Evolutionary conservation across 2,888 invertebrate genomes (phyloP), one percentile per base, ranked within the genome.

Genomic region (Lasioglossum pauxillum): DNA sequence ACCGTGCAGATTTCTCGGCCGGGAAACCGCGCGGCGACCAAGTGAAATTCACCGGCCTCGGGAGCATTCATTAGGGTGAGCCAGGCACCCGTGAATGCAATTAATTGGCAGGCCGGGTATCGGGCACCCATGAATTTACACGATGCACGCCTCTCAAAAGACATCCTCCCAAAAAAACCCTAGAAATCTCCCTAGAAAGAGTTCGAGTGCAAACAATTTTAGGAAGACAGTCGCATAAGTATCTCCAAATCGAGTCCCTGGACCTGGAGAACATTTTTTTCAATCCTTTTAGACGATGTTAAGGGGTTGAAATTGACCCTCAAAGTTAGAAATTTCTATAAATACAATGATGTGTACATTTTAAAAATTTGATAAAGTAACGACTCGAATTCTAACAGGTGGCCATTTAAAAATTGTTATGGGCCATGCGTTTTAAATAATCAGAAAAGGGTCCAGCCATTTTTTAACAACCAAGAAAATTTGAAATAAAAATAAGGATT

Each of bases 31-130:
- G 23, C n/a, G 16, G 64, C 31, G 23, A 23, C 64, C 79, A 72
- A 77, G 71, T 49, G 44, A 72, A 72, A 53, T 69, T 75, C 72
- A 35, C 27, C 71, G 44, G 77, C 80, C 35, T 41, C 84, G 86
- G 69, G 85, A 87, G 81, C 90, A 78, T 89, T 90, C 90, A 82
- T 90, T 83, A 90, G 80, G 71, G 82, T 46, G 49, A 35, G 16
- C 27, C 60, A 57, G 60, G 46, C 78, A 67, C 49, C 35, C 35
- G 73, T 74, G 83, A 85, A 89, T 83, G 83, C 85, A 78, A 88
- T 91, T 91, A 90, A 88, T 85, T 81, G 86, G 78, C 64, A 79
- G 76, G 72, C 49, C 31, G 19, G 35, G 10, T 67, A 67, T 67
- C 67, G 23, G 64, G 64, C 31, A 2, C 16, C 16, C 31, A 10